phyloP scores from a whole-genome alignment of 2,888 invertebrate species.

The Drosophila monieri region DNA sequence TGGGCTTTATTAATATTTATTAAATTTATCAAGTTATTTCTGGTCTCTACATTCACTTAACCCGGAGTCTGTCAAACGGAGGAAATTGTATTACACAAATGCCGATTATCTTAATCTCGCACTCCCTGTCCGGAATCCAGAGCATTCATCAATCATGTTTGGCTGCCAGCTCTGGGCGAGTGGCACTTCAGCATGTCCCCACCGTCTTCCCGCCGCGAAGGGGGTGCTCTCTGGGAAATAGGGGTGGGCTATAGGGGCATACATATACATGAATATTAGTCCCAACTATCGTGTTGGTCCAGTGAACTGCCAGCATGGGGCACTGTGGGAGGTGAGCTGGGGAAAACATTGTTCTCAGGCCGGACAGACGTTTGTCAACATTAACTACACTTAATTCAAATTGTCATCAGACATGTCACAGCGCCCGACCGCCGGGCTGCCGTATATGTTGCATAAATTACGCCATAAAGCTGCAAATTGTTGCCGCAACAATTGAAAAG shows the following conservation, averaged over 20 bases:
- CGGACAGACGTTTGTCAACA: slow-evolving; percentile 73
- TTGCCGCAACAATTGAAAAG: slow-evolving; percentile 67
- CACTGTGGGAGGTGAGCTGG: slow-evolving; percentile 15
- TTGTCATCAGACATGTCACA: slow-evolving; percentile 66
- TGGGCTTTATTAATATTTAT: slow-evolving; percentile 39
- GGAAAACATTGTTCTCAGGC: slow-evolving; percentile 38
- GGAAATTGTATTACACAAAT: slow-evolving; percentile 70
- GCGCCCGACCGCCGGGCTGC: slow-evolving; percentile 1
- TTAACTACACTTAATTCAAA: slow-evolving; percentile 81
- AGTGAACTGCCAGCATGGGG: slow-evolving; percentile 17
- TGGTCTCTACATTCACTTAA: slow-evolving; percentile 46
- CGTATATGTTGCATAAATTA: slow-evolving; percentile 71
- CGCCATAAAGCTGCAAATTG: slow-evolving; percentile 71
- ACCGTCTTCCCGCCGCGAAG: slow-evolving; percentile 17
- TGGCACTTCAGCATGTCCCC: slow-evolving; percentile 58
- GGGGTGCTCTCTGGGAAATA: slow-evolving; percentile 14
- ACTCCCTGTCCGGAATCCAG: slow-evolving; percentile 36
- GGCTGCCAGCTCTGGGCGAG: slow-evolving; percentile 45
- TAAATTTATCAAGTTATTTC: slow-evolving; percentile 9
- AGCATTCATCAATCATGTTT: slow-evolving; percentile 72
- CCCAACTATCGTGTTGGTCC: slow-evolving; percentile 11
- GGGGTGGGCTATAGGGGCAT: slow-evolving; percentile 17
- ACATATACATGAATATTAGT: background rate
- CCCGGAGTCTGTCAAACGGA: slow-evolving; percentile 21
- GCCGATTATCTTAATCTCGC: slow-evolving; percentile 77